These are phyloP conservation scores for Lacanobia oleracea DNA, from an alignment of 2,888 invertebrate species.

Conservation along the genomic window DNA sequence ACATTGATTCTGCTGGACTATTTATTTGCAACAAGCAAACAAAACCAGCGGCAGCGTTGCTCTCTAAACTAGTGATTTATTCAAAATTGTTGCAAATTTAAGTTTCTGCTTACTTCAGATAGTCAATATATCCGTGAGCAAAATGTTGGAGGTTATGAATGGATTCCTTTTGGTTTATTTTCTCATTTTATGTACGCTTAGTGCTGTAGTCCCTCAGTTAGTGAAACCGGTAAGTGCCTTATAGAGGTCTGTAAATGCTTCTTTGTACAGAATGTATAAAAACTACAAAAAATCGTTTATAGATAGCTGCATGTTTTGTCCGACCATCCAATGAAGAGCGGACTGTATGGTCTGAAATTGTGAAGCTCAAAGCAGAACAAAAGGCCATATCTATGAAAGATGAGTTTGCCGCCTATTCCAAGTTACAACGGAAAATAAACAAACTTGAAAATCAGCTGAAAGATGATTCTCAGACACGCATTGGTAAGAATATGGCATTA, in stretches of 20 bases:
- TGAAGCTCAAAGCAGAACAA: slow-evolving; percentile 86
- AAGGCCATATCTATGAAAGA: slow-evolving; percentile 89
- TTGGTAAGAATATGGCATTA: slow-evolving; percentile 81
- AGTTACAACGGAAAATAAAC: slow-evolving; percentile 90
- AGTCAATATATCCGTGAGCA: slow-evolving; percentile 1
- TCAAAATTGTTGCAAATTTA: not conserved
- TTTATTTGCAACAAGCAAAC: not conserved
- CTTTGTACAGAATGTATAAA: not conserved
- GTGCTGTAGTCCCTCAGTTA: slow-evolving; percentile 84
- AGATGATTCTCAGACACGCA: slow-evolving; percentile 80
- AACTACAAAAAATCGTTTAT: slow-evolving; percentile 56
- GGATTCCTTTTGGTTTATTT: slow-evolving; percentile 86
- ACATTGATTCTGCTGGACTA: no score
- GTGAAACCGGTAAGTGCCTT: slow-evolving; percentile 87
- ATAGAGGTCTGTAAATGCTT: not conserved
- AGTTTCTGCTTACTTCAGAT: not conserved
- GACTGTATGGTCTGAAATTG: slow-evolving; percentile 80
- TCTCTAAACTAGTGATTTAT: not conserved
- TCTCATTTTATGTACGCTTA: slow-evolving; percentile 84
- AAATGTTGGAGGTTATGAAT: slow-evolving; percentile 87
- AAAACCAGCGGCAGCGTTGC: no score
- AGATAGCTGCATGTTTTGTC: slow-evolving; percentile 88
- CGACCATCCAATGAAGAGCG: slow-evolving; percentile 86
- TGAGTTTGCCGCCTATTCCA: slow-evolving; percentile 91
- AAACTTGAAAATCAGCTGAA: slow-evolving; percentile 87